Percentiles rank a stretch among this genome's conserved stretches.
Conservation (phyloP, 2,113 vertebrate genomes). For the Acrocephalus arundinaceus region DNA sequence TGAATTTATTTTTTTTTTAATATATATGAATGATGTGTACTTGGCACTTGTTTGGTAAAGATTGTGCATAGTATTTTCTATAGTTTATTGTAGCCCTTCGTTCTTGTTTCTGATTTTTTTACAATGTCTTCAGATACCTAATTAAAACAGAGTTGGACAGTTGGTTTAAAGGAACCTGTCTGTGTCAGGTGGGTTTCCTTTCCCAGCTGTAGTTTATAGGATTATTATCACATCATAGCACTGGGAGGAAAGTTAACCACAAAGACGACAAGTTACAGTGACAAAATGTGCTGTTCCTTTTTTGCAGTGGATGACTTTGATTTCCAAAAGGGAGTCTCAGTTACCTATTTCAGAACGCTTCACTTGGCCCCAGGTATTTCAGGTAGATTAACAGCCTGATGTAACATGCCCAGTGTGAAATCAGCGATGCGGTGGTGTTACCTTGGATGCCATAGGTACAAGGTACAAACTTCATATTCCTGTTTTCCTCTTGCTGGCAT, state of each 20-base stretch:
- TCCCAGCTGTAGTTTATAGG: not conserved
- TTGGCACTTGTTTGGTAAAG: not conserved
- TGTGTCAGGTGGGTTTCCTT: not conserved
- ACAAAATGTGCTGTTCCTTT: not conserved
- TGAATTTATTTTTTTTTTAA: not conserved
- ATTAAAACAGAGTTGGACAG: not conserved
- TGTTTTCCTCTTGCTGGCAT: constrained; percentile 66
- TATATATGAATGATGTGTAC: not conserved
- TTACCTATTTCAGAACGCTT: constrained; percentile 82
- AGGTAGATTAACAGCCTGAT: constrained; percentile 85
- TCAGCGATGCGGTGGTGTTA: constrained; percentile 66
- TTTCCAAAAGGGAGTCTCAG: constrained; percentile 68
- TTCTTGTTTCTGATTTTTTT: not conserved
- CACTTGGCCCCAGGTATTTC: constrained; percentile 79
- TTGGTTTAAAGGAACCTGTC: not conserved
- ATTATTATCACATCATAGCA: not conserved
- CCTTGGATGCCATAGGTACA: constrained; percentile 71
- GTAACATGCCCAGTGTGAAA: constrained; percentile 50
- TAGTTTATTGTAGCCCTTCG: not conserved
- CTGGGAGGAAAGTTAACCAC: constrained; percentile 8
- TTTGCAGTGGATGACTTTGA: constrained; percentile 54
- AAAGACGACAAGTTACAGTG: constrained; percentile 44
- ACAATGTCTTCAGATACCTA: not conserved
- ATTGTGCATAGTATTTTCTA: not conserved
- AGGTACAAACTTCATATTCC: constrained; percentile 77